phyloP scores from a whole-genome alignment of 1,140 invertebrate species.

The Platorchestia sp. region DNA sequence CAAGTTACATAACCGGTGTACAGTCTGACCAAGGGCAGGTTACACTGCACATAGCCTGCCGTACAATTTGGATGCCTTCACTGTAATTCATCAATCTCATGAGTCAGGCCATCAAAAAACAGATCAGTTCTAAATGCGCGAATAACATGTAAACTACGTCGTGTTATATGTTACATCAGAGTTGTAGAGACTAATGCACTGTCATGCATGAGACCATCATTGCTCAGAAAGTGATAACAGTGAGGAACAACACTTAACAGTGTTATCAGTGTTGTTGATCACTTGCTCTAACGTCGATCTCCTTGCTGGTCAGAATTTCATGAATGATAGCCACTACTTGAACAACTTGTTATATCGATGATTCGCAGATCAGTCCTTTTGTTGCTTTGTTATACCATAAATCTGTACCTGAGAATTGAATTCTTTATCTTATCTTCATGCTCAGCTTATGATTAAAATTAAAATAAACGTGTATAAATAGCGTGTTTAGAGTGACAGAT shows the following conservation, averaged over 20 bases:
- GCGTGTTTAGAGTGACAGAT: neutral
- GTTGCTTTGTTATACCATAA: too few species aligned
- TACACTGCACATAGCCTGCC: neutral
- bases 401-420: neutral
- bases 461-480: too few species aligned
- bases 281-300: neutral
- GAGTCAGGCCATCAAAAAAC: neutral
- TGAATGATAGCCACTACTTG: neutral
- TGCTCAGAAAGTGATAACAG: neutral
- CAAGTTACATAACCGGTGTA: neutral
- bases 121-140: too few species aligned
- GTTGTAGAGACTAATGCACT: neutral
- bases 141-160: neutral
- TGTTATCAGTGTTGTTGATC: neutral
- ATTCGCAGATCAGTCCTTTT: too few species aligned
- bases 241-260: neutral
- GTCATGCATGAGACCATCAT: neutral
- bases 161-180: neutral
- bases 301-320: neutral
- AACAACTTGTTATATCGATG: too few species aligned
- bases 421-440: neutral
- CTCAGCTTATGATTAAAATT: neutral
- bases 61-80: neutral
- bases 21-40: neutral
- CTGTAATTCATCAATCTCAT: neutral